Percentiles rank a stretch among this genome's conserved stretches.
Conservation (phyloP, 92 coral and sea anemone genomes). For the Parazoanthus darwini region DNA sequence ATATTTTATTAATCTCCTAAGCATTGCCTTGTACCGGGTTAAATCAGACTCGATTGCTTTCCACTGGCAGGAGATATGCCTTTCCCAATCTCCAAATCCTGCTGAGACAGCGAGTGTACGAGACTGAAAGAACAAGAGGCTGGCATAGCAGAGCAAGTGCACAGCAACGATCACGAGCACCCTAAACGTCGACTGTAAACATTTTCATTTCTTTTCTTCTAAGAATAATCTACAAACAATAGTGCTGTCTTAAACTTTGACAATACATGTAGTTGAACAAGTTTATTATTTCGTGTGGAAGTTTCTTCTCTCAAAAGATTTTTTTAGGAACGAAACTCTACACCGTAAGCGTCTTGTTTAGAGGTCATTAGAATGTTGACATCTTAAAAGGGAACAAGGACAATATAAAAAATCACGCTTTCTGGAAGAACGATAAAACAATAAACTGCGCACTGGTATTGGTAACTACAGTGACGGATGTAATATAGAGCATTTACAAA, state of each 20-base stretch:
- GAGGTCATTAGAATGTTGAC: slow-evolving; percentile 42
- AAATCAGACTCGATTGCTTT: not conserved
- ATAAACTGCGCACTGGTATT: slow-evolving; percentile 20
- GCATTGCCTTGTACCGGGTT: not conserved
- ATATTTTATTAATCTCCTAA: slow-evolving; percentile 10
- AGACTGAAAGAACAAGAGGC: not conserved
- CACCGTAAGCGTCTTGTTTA: slow-evolving; percentile 36
- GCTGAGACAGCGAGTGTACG: not conserved
- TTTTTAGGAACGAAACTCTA: slow-evolving; percentile 11
- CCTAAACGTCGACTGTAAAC: slow-evolving; percentile 19
- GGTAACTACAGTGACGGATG: not conserved
- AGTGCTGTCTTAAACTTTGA: slow-evolving; percentile 15
- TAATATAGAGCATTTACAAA: not conserved
- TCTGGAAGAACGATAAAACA: slow-evolving; percentile 24
- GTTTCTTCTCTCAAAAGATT: not conserved
- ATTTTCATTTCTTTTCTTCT: slow-evolving; percentile 35
- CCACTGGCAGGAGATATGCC: not conserved
- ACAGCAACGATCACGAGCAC: not conserved
- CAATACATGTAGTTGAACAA: not conserved
- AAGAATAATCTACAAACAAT: slow-evolving; percentile 31
- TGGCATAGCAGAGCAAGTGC: not conserved
- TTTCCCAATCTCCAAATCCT: not conserved
- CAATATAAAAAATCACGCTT: slow-evolving; percentile 46
- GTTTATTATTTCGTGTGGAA: slow-evolving; percentile 4
- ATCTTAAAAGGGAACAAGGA: slow-evolving; percentile 19